Evolutionary conservation across 2,113 vertebrate species (phyloP).

Genomic region (Peromyscus maniculatus): DNA sequence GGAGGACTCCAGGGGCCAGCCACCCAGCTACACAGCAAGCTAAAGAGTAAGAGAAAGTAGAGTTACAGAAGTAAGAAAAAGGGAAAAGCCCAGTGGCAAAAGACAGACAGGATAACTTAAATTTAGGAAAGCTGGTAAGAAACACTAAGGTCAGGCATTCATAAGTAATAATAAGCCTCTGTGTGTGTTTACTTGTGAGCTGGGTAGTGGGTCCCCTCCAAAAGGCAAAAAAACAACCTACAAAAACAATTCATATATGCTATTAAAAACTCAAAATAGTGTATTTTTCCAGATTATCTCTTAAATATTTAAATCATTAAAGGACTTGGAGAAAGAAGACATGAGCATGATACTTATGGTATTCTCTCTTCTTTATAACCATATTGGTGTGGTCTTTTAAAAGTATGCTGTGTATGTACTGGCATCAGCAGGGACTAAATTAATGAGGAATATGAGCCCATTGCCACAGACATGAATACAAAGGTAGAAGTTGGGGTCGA

Average conservation of each 20-base stretch:
- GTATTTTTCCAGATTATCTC: background rate
- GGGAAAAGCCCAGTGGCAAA: too few species aligned
- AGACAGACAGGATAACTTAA: too few species aligned
- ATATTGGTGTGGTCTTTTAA: background rate
- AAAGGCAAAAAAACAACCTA: background rate
- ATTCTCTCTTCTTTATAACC: background rate
- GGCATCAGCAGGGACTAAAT: background rate
- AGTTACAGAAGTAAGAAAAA: too few species aligned
- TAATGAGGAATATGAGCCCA: background rate
- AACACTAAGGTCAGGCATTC: too few species aligned
- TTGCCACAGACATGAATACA: background rate
- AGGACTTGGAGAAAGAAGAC: background rate
- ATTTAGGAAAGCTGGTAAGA: too few species aligned
- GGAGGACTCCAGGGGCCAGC: too few species aligned
- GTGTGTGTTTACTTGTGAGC: too few species aligned
- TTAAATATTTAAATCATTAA: background rate
- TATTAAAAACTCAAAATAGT: background rate
- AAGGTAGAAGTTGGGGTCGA: background rate
- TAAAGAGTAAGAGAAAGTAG: too few species aligned
- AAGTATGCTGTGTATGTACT: background rate
- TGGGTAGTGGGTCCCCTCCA: too few species aligned
- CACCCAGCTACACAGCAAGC: too few species aligned
- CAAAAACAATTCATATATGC: background rate
- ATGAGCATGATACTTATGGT: background rate
- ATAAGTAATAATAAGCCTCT: too few species aligned